Evolutionary conservation across 2,888 invertebrate genomes (phyloP), one percentile per base, ranked within the genome.

Genomic region (Alcis repandata): DNA sequence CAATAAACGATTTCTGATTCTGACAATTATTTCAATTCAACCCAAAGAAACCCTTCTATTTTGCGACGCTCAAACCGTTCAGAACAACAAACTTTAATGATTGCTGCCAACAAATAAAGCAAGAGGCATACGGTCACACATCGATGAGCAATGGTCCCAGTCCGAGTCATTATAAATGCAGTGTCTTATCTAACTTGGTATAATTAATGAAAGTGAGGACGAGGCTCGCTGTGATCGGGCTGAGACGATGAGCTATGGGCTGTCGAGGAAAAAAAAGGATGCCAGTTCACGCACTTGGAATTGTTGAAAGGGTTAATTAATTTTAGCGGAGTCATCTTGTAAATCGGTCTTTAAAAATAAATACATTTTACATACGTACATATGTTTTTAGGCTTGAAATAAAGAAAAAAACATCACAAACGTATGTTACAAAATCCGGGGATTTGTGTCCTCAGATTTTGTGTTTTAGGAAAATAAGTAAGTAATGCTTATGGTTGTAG

Each of bases 111-210:
- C 76, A 82, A 86, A 85, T 83, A 84, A 86, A 80, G 79, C 80
- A 77, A 83, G 76, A 77, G 74, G 72, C 59, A 68, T 75, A 74
- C 77, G 73, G 76, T 87, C 86, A 85, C 85, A 85, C 85, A 79
- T 80, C 81, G 84, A 89, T 92, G 91, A 92, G 90, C 86, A 88
- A 91, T 91, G 88, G 82, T 81, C 82, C 82, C 77, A 79, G 83
- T 77, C 84, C 20, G 77, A 81, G 89, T 91, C 92, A 92, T 92
- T 92, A 92, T 88, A 87, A 86, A 91, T 88, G 87, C 90, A 88
- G 88, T 89, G 89, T 91, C 91, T 92, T 93, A 92, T 93, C 92
- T 93, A 91, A 90, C 84, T 88, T 79, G 84, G 89, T 86, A 92
- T 92, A 93, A 92, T 93, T 92, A 93, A 93, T 93, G 92, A 88